Evolutionary conservation across 2,797 vertebrate genomes (phyloP).

Genomic region (Paguma larvata): DNA sequence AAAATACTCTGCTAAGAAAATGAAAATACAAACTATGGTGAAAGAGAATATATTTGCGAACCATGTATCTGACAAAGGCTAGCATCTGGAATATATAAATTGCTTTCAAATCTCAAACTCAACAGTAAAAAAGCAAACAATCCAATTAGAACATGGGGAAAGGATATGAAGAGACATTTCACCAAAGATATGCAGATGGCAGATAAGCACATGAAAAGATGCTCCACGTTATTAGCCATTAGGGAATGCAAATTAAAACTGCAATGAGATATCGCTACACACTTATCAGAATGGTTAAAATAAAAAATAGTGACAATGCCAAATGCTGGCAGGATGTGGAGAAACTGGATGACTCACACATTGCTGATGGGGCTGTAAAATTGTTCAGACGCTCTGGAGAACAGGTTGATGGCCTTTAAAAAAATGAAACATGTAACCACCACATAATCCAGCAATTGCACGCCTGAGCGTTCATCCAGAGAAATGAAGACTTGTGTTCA

Average conservation of each 20-base stretch:
- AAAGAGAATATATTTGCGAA: neutral
- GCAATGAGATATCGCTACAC: neutral
- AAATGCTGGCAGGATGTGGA: constrained; percentile 31
- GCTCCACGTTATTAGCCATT: constrained; percentile 43
- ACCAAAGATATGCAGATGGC: constrained; percentile 35
- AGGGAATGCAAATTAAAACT: constrained; percentile 69
- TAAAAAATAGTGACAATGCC: constrained; percentile 49
- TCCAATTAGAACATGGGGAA: constrained; percentile 32
- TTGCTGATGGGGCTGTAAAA: neutral
- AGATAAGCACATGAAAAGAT: constrained; percentile 60
- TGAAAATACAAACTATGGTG: neutral
- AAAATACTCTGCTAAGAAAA: neutral
- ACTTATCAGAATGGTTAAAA: constrained; percentile 58
- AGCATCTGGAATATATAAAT: neutral
- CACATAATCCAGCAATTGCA: neutral
- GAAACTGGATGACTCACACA: constrained; percentile 2
- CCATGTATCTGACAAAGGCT: constrained; percentile 25
- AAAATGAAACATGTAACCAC: neutral
- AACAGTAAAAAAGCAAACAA: constrained; percentile 21
- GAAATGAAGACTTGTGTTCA: neutral
- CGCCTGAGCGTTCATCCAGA: neutral
- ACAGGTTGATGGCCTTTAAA: neutral
- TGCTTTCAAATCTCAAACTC: constrained; percentile 30
- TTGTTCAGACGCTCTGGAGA: constrained; percentile 25
- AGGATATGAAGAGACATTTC: constrained; percentile 31